Evolutionary conservation across 2,888 invertebrate genomes (phyloP), one percentile per base, ranked within the genome.

Genomic region (Drosophila lacicola): DNA sequence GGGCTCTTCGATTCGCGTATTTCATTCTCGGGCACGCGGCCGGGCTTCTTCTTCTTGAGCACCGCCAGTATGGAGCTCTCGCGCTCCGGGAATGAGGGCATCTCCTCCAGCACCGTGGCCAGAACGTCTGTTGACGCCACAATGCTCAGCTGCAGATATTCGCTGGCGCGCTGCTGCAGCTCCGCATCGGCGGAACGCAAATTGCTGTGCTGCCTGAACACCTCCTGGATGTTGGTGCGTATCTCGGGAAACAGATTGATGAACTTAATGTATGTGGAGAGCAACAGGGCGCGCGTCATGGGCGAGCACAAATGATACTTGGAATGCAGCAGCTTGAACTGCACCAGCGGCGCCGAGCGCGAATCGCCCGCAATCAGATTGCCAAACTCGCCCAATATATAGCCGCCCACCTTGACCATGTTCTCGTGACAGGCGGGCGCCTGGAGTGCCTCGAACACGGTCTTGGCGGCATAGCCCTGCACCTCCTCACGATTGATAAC

Each of bases 371-470:
- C 99, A 92, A 99, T 99, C 70, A 99, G 94, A 93, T 99, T 99
- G 57, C 99, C 99, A 93, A 99, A 99, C 93, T 99, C 99, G 71
- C 99, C 99, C 70, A 99, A 94, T 88, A 99, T 99, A 90, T 99
- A 99, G 57, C 99, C 99, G 70, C 99, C 99, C 60, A 99, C 99
- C 95, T 99, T 99, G 1, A 99, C 99, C 99, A 99, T 99, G 92
- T 99, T 99, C 93, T 99, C 99, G 92, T 99, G 99, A 91, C 99
- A 99, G 29, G 99, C 99, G 19, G 99, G 99, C 36, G 99, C 99
- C 94, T 99, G 99, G 57, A 99, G 93, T 63, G 98, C 98, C 95
- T 99, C 99, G 94, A 99, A 99, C 25, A 99, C 99, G 58, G 99
- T 99, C 94, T 99, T 99, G 53, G 99, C 99, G 69, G 99, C 99